These are phyloP conservation scores for Agrotis clavis DNA, from an alignment of 2,888 invertebrate genomes.

Conservation along the genomic window DNA sequence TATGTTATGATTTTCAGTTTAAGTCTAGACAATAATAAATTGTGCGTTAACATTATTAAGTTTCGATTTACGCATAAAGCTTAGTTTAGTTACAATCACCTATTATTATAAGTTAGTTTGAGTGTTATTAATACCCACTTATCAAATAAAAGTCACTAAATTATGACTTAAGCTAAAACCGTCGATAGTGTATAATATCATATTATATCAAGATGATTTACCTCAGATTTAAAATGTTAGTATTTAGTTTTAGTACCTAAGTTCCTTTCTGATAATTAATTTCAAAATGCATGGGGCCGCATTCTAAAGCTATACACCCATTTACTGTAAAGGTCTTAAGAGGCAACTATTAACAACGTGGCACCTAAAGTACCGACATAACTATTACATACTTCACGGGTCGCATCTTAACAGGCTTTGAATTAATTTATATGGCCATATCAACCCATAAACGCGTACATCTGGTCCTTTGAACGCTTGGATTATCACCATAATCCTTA, in stretches of 20 bases:
- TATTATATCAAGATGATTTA: too few relatives aligned
- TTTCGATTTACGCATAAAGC: background rate
- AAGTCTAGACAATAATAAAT: conserved; percentile 25
- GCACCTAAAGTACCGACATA: background rate
- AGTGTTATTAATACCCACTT: background rate
- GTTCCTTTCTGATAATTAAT: too few relatives aligned
- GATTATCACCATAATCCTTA: too few relatives aligned
- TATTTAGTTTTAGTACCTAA: too few relatives aligned
- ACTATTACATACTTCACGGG: conserved; percentile 20
- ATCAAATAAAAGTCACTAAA: background rate
- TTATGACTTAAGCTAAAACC: too few relatives aligned
- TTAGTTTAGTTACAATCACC: background rate
- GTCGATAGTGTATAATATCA: too few relatives aligned
- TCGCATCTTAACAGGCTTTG: background rate
- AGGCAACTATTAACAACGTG: background rate
- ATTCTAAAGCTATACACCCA: too few relatives aligned
- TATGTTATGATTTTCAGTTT: conserved; percentile 16
- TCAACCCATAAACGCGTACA: conserved; percentile 20
- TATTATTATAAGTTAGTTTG: conserved; percentile 1
- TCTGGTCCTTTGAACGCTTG: background rate
- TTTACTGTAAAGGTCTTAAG: background rate
- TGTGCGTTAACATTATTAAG: conserved; percentile 11
- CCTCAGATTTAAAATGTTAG: too few relatives aligned
- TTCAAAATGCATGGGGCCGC: too few relatives aligned
- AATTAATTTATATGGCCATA: conserved; percentile 43